These are phyloP conservation scores for Andricus grossulariae DNA, from an alignment of 1,140 invertebrate species.

Conservation along the genomic window DNA sequence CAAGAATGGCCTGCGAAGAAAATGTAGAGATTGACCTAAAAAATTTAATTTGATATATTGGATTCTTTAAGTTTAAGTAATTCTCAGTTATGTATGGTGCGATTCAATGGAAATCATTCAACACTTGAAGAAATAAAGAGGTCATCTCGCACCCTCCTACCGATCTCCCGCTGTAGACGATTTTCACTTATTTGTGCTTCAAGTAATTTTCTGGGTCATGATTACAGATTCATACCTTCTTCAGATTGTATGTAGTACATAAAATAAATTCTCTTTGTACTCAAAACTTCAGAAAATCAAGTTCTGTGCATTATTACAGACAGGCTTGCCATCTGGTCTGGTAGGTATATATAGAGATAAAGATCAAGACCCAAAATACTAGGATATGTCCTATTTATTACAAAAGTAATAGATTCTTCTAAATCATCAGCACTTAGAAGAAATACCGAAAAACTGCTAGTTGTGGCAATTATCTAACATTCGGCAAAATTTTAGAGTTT, in stretches of 20 bases:
- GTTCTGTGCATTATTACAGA: no score
- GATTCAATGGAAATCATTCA: conserved; percentile 18
- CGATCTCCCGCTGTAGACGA: not conserved
- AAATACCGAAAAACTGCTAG: no score
- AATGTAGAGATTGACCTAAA: not conserved
- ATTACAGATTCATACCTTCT: conserved; percentile 22
- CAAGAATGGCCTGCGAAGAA: no score
- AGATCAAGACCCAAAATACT: no score
- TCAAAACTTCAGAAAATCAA: not conserved
- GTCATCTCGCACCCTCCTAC: conserved; percentile 17
- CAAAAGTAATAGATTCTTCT: no score
- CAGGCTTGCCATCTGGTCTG: no score
- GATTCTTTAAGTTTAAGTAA: not conserved
- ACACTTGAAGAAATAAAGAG: conserved; percentile 9
- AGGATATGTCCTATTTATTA: no score
- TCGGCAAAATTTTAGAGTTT: not conserved
- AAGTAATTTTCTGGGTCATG: conserved; percentile 18
- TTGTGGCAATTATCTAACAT: no score
- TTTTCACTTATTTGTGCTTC: conserved; percentile 21
- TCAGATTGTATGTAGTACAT: conserved; percentile 6
- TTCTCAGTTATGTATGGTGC: conserved; percentile 1
- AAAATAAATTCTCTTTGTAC: not conserved
- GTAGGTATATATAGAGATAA: no score
- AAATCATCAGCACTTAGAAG: no score
- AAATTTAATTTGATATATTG: not conserved